phyloP scores from a whole-genome alignment of 2,888 invertebrate species.

The Teleiodes luculella region DNA sequence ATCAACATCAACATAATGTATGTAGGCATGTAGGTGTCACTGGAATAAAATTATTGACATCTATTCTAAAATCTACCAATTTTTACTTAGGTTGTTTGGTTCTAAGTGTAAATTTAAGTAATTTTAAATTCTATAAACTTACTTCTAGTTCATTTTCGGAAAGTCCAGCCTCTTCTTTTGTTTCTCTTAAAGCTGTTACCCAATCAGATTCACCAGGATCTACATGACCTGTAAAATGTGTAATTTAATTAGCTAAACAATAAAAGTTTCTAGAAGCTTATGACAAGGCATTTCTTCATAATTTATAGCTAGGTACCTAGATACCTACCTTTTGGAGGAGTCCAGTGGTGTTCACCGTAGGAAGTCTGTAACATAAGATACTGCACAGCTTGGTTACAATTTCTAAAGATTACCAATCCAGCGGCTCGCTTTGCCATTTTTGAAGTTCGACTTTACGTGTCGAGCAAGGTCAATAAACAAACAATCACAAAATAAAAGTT shows the following conservation, averaged over 20 bases:
- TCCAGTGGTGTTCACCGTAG: conserved; percentile 93
- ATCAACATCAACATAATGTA: too few species aligned
- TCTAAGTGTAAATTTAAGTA: not conserved
- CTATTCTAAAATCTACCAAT: too few species aligned
- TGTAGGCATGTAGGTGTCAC: too few species aligned
- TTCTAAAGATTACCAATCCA: conserved; percentile 90
- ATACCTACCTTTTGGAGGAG: conserved; percentile 91
- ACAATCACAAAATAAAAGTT: too few species aligned
- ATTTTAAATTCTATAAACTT: not conserved
- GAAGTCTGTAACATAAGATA: conserved; percentile 92
- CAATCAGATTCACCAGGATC: conserved; percentile 93
- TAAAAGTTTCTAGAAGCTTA: not conserved
- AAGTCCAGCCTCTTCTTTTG: conserved; percentile 92
- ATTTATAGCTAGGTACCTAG: too few species aligned
- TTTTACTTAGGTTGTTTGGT: too few species aligned
- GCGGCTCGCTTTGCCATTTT: conserved; percentile 79
- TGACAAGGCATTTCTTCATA: not conserved
- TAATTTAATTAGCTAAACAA: conserved; percentile 3
- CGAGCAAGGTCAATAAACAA: too few species aligned
- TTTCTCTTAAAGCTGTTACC: conserved; percentile 92
- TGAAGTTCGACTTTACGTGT: too few species aligned
- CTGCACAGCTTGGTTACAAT: conserved; percentile 80
- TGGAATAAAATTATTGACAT: too few species aligned
- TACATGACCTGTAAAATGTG: conserved; percentile 84
- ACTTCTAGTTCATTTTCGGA: conserved; percentile 70